Evolutionary conservation across 2,797 vertebrate genomes (phyloP).

Genomic region (Crenichthys baileyi): DNA sequence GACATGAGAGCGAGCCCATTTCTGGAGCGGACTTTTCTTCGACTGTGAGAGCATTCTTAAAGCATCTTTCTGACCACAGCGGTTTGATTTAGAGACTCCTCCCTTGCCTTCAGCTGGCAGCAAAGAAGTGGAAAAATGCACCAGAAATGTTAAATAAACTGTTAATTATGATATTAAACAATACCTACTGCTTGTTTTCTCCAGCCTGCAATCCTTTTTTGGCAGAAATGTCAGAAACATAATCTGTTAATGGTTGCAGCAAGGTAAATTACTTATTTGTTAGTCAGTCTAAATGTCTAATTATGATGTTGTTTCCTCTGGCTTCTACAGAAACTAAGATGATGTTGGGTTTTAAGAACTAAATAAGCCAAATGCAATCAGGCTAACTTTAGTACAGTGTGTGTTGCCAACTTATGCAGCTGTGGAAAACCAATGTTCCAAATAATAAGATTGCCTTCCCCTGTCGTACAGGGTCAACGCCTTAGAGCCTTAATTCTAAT

Average conservation of each 20-base stretch:
- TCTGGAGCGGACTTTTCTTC: constrained; percentile 12
- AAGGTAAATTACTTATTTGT: background rate
- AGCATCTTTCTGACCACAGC: constrained; percentile 51
- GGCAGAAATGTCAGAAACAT: constrained; percentile 7
- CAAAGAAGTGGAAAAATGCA: constrained; percentile 46
- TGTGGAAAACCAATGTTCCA: constrained; percentile 45
- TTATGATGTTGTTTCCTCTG: background rate
- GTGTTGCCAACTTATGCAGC: constrained; percentile 46
- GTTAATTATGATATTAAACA: background rate
- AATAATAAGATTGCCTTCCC: constrained; percentile 33
- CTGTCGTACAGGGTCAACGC: constrained; percentile 15
- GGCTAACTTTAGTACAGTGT: constrained; percentile 3
- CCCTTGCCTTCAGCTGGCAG: constrained; percentile 41
- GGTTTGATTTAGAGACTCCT: constrained; percentile 51
- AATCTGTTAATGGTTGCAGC: background rate
- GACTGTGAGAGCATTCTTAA: constrained; percentile 35
- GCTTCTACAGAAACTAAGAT: background rate
- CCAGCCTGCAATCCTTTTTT: background rate
- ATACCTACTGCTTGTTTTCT: background rate
- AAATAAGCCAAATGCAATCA: background rate
- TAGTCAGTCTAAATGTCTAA: background rate
- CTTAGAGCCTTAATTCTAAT: background rate
- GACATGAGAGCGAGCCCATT: constrained; percentile 28
- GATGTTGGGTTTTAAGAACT: background rate
- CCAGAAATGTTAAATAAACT: constrained; percentile 29